Conservation (phyloP, 2,888 invertebrate genomes). For the Sympetrum striolatum region DNA sequence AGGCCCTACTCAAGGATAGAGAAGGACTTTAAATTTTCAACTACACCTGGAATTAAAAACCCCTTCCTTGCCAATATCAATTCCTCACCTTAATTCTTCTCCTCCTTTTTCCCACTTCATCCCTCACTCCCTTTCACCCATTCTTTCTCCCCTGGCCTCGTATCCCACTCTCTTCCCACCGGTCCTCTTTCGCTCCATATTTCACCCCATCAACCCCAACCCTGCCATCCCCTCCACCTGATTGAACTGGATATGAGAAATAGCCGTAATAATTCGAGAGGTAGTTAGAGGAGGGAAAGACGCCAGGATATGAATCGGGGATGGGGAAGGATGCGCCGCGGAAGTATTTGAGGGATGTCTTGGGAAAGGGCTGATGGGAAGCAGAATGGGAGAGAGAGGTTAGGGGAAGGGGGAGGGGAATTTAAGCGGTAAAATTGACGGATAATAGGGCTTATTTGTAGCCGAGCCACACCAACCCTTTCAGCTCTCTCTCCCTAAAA, state of each 20-base stretch:
- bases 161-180: background rate
- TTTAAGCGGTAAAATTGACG: constrained; percentile 7
- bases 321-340: background rate
- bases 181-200: background rate
- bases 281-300: background rate
- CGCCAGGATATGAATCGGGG: background rate
- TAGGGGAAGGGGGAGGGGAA: background rate
- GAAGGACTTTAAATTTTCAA: too few relatives aligned
- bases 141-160: background rate
- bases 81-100: too few relatives aligned
- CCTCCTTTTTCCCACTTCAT: too few relatives aligned
- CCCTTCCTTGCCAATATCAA: too few relatives aligned
- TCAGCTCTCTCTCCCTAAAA: background rate
- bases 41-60: too few relatives aligned
- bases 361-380: background rate
- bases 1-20: too few relatives aligned
- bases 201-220: background rate
- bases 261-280: constrained; percentile 31
- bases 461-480: background rate
- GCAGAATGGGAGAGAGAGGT: background rate
- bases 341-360: constrained; percentile 24
- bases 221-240: background rate
- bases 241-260: constrained; percentile 36
- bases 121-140: background rate
- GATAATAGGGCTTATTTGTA: constrained; percentile 17